These are phyloP conservation scores for Panopea generosa DNA, from an alignment of 2,888 invertebrate species.

Conservation along the genomic window DNA sequence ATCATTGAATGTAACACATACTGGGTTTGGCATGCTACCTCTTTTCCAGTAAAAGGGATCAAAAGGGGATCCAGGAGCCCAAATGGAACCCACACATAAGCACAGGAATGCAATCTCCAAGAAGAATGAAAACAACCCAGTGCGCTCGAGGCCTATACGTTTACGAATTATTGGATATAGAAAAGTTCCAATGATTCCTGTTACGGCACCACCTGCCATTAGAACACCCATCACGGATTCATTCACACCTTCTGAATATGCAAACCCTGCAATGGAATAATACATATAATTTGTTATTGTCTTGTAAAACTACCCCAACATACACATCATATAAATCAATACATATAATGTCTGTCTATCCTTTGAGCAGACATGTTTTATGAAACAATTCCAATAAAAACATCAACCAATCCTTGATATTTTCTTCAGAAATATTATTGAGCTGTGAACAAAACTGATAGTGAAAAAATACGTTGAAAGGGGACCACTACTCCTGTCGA, in stretches of 20 bases:
- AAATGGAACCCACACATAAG: conserved; percentile 85
- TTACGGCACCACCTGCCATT: conserved; percentile 85
- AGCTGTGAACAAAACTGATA: too few species aligned
- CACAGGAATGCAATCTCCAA: conserved; percentile 82
- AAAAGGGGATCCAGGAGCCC: conserved; percentile 86
- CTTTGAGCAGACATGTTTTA: too few species aligned
- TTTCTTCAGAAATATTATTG: too few species aligned
- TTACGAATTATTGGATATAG: conserved; percentile 85
- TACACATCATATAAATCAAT: conserved; percentile 7
- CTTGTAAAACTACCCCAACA: neutral
- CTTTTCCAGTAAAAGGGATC: conserved; percentile 64
- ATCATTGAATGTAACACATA: too few species aligned
- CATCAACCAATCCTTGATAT: too few species aligned
- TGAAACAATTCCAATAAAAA: too few species aligned
- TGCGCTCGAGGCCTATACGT: conserved; percentile 80
- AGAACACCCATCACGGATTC: conserved; percentile 85
- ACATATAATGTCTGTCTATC: neutral
- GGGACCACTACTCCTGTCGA: too few species aligned
- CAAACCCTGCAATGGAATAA: conserved; percentile 81
- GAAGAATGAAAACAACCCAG: conserved; percentile 82
- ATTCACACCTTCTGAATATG: conserved; percentile 85
- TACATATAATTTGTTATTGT: too few species aligned
- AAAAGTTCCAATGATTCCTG: conserved; percentile 86
- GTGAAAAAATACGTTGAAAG: too few species aligned
- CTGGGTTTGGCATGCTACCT: neutral